Evolutionary conservation across 2,797 vertebrate species (phyloP).

Genomic region (Emydoidea blandingii): DNA sequence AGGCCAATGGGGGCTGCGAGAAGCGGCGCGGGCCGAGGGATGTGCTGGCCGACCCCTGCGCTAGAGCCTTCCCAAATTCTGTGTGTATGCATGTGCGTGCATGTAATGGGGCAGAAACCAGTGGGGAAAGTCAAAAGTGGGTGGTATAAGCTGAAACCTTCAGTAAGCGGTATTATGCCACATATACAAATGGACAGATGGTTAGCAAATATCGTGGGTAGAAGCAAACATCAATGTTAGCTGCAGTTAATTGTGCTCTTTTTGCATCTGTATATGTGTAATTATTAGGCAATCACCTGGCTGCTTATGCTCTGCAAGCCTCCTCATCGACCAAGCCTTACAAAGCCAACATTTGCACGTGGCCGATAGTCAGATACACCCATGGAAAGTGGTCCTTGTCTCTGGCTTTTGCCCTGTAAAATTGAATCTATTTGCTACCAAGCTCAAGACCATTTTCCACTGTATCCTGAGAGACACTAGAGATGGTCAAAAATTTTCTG

Average conservation of each 20-base stretch:
- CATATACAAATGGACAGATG: neutral
- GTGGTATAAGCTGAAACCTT: neutral
- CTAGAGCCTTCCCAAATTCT: neutral
- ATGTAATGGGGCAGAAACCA: too few relatives aligned
- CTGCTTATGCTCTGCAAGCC: neutral
- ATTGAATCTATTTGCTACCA: too few relatives aligned
- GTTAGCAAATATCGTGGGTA: neutral
- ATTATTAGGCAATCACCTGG: neutral
- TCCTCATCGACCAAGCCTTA: neutral
- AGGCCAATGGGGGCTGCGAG: too few relatives aligned
- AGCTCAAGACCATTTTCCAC: neutral
- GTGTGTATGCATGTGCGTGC: fast-evolving
- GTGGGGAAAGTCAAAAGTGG: neutral
- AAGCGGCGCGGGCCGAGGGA: too few relatives aligned
- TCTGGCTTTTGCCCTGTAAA: too few relatives aligned
- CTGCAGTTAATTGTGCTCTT: neutral
- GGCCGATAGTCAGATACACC: neutral
- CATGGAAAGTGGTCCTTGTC: too few relatives aligned
- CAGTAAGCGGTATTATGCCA: neutral
- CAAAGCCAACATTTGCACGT: neutral
- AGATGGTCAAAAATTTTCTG: too few relatives aligned
- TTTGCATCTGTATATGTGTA: neutral
- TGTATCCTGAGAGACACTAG: neutral
- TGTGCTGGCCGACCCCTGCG: too few relatives aligned
- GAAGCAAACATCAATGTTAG: neutral